Conservation (phyloP, 1,140 invertebrate genomes). For the Drosophila ficusphila region DNA sequence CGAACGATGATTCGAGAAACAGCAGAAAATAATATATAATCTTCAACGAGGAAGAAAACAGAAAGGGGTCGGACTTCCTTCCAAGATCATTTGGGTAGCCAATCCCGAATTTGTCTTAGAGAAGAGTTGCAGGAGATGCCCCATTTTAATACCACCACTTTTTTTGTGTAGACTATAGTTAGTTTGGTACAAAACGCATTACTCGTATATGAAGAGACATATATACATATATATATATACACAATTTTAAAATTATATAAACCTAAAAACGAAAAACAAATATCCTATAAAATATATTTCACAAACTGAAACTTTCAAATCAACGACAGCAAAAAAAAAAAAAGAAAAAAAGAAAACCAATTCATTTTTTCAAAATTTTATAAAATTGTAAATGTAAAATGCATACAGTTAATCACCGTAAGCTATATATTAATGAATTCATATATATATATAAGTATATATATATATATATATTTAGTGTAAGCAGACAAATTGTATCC, state of each 20-base stretch:
- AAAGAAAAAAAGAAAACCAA: constrained; percentile 16
- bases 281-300: not conserved
- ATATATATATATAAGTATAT: constrained; percentile 21
- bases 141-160: constrained; percentile 63
- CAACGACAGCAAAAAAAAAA: not conserved
- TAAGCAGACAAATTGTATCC: constrained; percentile 25
- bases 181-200: constrained; percentile 63
- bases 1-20: constrained; percentile 2
- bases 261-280: not conserved
- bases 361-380: constrained; percentile 34
- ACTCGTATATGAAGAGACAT: constrained; percentile 39
- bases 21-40: not conserved
- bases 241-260: constrained; percentile 16
- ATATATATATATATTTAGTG: constrained; percentile 9
- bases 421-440: constrained; percentile 26
- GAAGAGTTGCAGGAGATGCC: constrained; percentile 52
- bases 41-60: constrained; percentile 23
- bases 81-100: constrained; percentile 33
- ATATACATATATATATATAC: constrained; percentile 35
- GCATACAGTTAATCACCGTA: constrained; percentile 15
- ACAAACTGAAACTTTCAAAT: constrained; percentile 5
- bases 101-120: constrained; percentile 46
- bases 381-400: constrained; percentile 43
- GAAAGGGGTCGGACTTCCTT: constrained; percentile 10
- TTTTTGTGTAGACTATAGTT: constrained; percentile 62